phyloP scores from a whole-genome alignment of 1,140 invertebrate genomes.

The Sarcophaga peregrina region DNA sequence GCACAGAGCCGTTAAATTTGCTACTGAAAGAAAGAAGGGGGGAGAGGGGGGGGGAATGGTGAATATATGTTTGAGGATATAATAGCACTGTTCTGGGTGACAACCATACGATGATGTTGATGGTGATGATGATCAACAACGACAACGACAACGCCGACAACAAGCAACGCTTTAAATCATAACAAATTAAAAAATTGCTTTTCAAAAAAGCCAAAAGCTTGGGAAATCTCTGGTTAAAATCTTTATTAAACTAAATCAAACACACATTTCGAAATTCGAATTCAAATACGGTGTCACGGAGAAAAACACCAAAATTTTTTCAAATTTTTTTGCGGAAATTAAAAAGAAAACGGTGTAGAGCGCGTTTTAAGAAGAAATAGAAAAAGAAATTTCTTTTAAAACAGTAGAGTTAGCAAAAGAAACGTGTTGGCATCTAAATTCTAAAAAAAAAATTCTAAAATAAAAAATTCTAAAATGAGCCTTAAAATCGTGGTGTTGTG shows the following conservation, averaged over 20 bases:
- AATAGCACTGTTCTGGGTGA: no score
- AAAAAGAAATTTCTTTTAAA: background rate
- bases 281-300: background rate
- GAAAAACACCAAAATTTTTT: constrained; percentile 7
- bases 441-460: background rate
- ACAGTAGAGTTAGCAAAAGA: background rate
- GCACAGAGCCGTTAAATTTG: no score
- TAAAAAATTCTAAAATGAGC: constrained; percentile 51
- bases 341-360: background rate
- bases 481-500: constrained; percentile 56
- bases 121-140: no score
- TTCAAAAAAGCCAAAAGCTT: background rate
- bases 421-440: constrained; percentile 27
- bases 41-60: constrained; percentile 2
- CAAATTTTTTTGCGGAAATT: background rate
- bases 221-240: background rate
- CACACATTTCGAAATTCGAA: background rate
- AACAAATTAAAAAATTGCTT: constrained; percentile 19
- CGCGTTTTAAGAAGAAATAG: no score
- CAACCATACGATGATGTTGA: no score
- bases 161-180: background rate
- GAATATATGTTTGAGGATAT: no score
- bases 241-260: background rate
- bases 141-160: no score
- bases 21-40: no score